phyloP scores from a whole-genome alignment of 1,140 invertebrate genomes.

The Diorhabda carinulata region DNA sequence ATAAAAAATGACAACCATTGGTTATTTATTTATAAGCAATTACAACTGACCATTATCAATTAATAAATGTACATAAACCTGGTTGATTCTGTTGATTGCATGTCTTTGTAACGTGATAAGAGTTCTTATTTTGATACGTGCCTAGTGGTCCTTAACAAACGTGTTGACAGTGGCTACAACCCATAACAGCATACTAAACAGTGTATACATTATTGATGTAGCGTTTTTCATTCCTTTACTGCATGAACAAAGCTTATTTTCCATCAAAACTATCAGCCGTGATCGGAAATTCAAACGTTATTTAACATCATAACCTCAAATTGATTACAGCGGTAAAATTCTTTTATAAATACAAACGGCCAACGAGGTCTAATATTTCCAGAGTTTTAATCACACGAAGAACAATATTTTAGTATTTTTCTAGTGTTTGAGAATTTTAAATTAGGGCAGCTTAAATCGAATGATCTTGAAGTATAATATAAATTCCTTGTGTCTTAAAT shows the following conservation, averaged over 20 bases:
- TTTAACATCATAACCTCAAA: slow-evolving; percentile 1
- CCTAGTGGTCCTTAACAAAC: slow-evolving; percentile 4
- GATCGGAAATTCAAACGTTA: not conserved
- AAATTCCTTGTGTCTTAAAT: too few relatives aligned
- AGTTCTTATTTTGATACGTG: slow-evolving; percentile 4
- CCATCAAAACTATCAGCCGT: not conserved
- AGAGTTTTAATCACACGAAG: too few relatives aligned
- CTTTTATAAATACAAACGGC: too few relatives aligned
- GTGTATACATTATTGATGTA: slow-evolving; percentile 2
- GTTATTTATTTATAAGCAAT: not conserved
- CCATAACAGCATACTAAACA: not conserved
- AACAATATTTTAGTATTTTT: too few relatives aligned
- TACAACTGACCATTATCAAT: slow-evolving; percentile 4
- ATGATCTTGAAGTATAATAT: too few relatives aligned
- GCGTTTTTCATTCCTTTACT: not conserved
- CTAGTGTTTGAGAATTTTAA: too few relatives aligned
- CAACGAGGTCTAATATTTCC: too few relatives aligned
- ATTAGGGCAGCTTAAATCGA: too few relatives aligned
- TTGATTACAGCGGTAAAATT: not conserved
- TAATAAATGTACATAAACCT: slow-evolving; percentile 5
- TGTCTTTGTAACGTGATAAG: slow-evolving; percentile 5
- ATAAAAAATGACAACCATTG: too few relatives aligned
- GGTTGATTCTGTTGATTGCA: slow-evolving; percentile 9
- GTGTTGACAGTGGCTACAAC: slow-evolving; percentile 8
- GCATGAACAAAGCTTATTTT: slow-evolving; percentile 1